Evolutionary conservation across 2,113 vertebrate species (phyloP).

Genomic region (Lamprotornis superbus): DNA sequence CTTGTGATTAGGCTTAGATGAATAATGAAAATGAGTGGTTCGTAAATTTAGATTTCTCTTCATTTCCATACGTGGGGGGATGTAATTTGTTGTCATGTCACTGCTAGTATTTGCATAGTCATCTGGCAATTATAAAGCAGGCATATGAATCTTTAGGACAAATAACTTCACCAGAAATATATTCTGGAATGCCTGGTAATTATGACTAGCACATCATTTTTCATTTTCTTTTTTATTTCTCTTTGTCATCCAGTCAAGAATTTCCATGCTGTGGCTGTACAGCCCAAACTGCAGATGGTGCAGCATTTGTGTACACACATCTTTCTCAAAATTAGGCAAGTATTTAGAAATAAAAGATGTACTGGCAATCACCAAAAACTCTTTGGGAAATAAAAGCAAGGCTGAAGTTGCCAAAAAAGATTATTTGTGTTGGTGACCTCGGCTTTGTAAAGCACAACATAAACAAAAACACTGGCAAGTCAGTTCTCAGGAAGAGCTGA

Average conservation of each 20-base stretch:
- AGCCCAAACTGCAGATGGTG: not conserved
- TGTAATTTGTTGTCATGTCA: slow-evolving; percentile 33
- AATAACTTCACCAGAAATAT: not conserved
- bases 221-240: not conserved
- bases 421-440: not conserved
- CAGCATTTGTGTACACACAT: not conserved
- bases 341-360: not conserved
- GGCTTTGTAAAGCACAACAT: not conserved
- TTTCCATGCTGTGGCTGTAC: not conserved
- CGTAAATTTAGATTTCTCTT: not conserved
- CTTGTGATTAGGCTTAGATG: not conserved
- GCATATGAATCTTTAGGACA: not conserved
- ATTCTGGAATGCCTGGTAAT: not conserved
- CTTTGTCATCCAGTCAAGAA: not conserved
- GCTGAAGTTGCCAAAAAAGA: not conserved
- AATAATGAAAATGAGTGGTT: slow-evolving; percentile 30
- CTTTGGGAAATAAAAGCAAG: not conserved
- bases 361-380: not conserved
- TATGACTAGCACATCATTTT: not conserved
- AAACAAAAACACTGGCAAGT: not conserved
- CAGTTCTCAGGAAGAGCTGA: slow-evolving; percentile 12
- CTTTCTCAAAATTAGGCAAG: not conserved
- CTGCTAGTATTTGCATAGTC: slow-evolving; percentile 43
- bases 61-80: not conserved
- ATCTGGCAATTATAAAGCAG: slow-evolving; percentile 8